Evolutionary conservation across 2,113 vertebrate species (phyloP).

Genomic region (Cephalopterus ornatus): DNA sequence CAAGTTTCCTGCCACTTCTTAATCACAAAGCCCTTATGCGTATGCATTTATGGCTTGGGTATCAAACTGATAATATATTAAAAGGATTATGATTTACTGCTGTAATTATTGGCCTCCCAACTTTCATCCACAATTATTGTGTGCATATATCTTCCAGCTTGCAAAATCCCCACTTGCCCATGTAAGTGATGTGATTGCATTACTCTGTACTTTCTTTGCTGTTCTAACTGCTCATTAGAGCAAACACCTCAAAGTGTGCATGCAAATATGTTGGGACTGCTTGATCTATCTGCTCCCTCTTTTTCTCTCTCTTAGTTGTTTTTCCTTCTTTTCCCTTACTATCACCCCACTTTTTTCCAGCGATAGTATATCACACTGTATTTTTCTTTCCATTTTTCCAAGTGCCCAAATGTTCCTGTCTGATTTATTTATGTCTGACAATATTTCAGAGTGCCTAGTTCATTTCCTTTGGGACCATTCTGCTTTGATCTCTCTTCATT

Average conservation of each 20-base stretch:
- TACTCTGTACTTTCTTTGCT: constrained; percentile 18
- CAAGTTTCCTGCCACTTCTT: neutral
- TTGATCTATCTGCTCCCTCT: neutral
- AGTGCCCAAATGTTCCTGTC: constrained; percentile 4
- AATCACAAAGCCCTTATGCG: neutral
- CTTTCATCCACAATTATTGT: constrained; percentile 55
- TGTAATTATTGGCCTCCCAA: constrained; percentile 36
- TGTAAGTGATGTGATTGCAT: constrained; percentile 29
- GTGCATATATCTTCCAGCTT: constrained; percentile 19
- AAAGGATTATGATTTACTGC: constrained; percentile 63
- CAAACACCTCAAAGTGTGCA: constrained; percentile 40
- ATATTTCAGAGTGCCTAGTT: constrained; percentile 18
- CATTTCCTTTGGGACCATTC: constrained; percentile 26
- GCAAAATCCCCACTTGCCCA: constrained; percentile 25
- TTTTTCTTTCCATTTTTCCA: constrained; percentile 35
- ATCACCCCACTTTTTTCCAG: neutral
- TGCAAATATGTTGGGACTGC: neutral
- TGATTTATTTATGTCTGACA: constrained; percentile 46
- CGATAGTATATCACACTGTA: neutral
- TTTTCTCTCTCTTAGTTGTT: neutral
- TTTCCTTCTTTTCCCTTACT: neutral
- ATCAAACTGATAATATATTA: constrained; percentile 57
- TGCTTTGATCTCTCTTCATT: constrained; percentile 25
- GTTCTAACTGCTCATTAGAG: constrained; percentile 19
- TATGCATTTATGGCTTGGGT: constrained; percentile 19